Evolutionary conservation across 2,797 vertebrate species (phyloP).

Genomic region (Gymnocypris eckloni): DNA sequence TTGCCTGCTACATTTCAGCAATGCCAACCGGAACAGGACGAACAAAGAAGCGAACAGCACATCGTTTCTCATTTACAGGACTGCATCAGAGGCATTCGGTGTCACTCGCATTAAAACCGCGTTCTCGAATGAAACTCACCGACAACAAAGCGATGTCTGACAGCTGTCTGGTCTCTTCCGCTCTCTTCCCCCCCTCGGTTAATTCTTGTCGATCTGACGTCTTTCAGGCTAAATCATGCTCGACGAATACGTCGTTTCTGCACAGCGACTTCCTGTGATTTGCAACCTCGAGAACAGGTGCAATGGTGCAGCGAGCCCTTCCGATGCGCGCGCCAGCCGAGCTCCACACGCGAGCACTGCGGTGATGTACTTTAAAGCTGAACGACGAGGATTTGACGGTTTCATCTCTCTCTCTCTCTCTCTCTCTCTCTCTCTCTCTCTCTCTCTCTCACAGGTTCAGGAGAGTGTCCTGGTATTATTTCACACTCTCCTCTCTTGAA

Average conservation of each 20-base stretch:
- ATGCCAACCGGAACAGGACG: slow-evolving; percentile 42
- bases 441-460: neutral
- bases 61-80: slow-evolving; percentile 10
- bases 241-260: neutral
- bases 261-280: slow-evolving; percentile 47
- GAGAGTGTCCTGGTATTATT: slow-evolving; percentile 9
- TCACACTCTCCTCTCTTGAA: slow-evolving; percentile 24
- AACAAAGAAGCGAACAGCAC: slow-evolving; percentile 45
- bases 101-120: neutral
- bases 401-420: slow-evolving; percentile 6
- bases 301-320: slow-evolving; percentile 44
- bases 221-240: slow-evolving; percentile 1
- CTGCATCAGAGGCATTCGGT: slow-evolving; percentile 17
- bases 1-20: slow-evolving; percentile 15
- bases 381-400: slow-evolving; percentile 29
- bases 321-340: slow-evolving; percentile 26
- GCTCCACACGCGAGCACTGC: slow-evolving; percentile 37
- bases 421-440: slow-evolving; percentile 12
- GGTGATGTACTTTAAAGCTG: slow-evolving; percentile 45
- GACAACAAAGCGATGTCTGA: slow-evolving; percentile 43
- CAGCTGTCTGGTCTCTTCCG: slow-evolving; percentile 24
- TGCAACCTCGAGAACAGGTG: slow-evolving; percentile 50
- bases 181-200: neutral
- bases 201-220: slow-evolving; percentile 29
- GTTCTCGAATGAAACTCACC: slow-evolving; percentile 29